Conservation (phyloP, 2,797 vertebrate species). For the Centropyge bicolor region DNA sequence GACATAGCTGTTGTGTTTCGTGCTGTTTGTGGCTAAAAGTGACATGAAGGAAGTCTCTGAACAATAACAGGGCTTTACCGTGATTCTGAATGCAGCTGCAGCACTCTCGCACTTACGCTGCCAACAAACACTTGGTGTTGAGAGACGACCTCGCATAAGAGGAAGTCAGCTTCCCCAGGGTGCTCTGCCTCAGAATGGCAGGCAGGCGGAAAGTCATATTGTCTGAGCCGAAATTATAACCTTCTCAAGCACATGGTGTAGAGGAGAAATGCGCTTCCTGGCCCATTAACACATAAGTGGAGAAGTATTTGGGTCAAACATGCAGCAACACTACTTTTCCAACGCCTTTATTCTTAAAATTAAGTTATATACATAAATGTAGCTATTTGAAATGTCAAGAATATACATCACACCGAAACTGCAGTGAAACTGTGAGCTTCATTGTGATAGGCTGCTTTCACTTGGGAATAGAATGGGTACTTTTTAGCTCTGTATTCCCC, state of each 20-base stretch:
- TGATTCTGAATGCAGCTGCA: constrained; percentile 59
- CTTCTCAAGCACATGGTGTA: constrained; percentile 26
- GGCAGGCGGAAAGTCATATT: constrained; percentile 62
- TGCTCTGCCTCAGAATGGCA: constrained; percentile 25
- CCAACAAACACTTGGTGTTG: constrained; percentile 47
- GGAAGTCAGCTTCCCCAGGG: constrained; percentile 71
- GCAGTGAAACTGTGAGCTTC: neutral
- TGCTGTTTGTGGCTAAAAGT: constrained; percentile 24
- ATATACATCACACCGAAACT: neutral
- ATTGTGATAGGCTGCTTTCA: neutral
- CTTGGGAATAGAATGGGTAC: neutral
- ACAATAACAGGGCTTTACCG: constrained; percentile 55
- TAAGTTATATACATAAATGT: neutral
- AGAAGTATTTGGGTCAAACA: constrained; percentile 2
- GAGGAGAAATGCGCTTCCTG: constrained; percentile 69
- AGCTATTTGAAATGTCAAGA: neutral
- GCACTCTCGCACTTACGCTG: constrained; percentile 11
- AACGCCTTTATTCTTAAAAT: neutral
- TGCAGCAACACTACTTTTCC: neutral
- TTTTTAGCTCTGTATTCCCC: neutral
- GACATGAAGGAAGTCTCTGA: constrained; percentile 60
- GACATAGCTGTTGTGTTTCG: constrained; percentile 5
- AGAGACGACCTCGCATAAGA: constrained; percentile 58
- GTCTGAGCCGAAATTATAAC: constrained; percentile 38
- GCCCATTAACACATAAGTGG: neutral